A percentile compares a stretch with the other conserved stretches of the same genome.
Evolutionary conservation across 2,113 vertebrate genomes (phyloP).

Genomic region (Alectura lathami): DNA sequence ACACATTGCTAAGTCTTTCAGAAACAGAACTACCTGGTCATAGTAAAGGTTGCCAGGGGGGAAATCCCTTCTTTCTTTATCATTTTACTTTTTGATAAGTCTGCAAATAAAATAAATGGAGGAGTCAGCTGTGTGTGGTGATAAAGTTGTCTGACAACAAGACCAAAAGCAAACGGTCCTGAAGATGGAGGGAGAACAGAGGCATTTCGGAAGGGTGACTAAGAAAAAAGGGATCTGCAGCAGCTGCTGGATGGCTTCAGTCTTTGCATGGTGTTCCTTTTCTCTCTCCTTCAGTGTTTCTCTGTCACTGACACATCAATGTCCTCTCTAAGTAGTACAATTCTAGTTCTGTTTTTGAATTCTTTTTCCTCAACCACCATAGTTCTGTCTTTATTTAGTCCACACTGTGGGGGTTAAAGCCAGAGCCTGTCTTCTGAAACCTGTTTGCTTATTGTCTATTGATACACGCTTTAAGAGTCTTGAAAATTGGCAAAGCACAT

Average conservation of each 20-base stretch:
- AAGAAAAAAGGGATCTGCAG: background rate
- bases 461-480: slow-evolving; percentile 9
- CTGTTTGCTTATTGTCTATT: slow-evolving; percentile 31
- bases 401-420: background rate
- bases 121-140: background rate
- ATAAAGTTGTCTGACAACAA: background rate
- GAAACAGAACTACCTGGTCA: background rate
- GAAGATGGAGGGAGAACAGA: background rate
- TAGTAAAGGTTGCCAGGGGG: background rate
- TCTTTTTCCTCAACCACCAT: background rate
- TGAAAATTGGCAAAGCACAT: slow-evolving; percentile 16
- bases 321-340: background rate
- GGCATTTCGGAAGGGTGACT: background rate
- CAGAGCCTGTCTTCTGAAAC: background rate
- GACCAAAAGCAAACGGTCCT: background rate
- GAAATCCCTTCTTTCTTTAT: background rate
- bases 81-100: background rate
- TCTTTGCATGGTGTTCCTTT: background rate
- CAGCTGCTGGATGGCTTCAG: background rate
- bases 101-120: background rate
- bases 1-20: background rate
- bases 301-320: background rate
- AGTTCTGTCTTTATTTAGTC: background rate
- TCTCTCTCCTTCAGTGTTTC: background rate
- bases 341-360: background rate